These are phyloP conservation scores for Iselma pallidipennis DNA, from an alignment of 2,888 invertebrate species.

Conservation along the genomic window DNA sequence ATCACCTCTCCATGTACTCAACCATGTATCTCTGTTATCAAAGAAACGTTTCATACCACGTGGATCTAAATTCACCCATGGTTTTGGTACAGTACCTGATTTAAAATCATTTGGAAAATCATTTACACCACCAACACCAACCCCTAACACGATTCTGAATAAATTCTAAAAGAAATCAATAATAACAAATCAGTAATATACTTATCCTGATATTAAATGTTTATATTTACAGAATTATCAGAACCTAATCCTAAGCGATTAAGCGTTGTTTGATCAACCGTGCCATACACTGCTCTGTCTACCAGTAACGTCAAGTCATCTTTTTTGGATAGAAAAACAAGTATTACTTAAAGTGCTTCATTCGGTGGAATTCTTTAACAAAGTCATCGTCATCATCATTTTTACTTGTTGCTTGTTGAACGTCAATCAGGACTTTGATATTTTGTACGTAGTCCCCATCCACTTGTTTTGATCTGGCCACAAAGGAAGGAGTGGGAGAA, in stretches of 20 bases:
- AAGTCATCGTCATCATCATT: too few species aligned
- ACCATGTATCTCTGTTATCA: constrained; percentile 62
- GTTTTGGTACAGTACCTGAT: constrained; percentile 59
- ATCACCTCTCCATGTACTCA: constrained; percentile 61
- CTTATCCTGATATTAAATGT: background rate
- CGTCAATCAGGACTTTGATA: too few species aligned
- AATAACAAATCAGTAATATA: constrained; percentile 25
- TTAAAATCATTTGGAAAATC: constrained; percentile 65
- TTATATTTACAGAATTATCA: background rate
- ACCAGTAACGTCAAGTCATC: constrained; percentile 49
- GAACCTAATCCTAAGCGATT: background rate
- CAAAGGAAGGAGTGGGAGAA: too few species aligned
- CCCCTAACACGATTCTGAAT: constrained; percentile 66
- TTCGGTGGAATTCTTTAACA: too few species aligned
- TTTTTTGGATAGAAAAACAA: constrained; percentile 21
- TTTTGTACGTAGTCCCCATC: too few species aligned
- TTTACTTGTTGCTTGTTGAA: too few species aligned
- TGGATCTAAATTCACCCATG: constrained; percentile 66
- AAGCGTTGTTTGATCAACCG: constrained; percentile 11
- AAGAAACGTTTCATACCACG: constrained; percentile 67
- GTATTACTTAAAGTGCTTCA: constrained; percentile 5
- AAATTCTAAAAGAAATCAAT: constrained; percentile 55
- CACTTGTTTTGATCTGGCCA: too few species aligned
- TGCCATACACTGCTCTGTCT: constrained; percentile 52
- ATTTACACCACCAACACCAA: constrained; percentile 71